Base-by-base conservation (phyloP, 2,888 invertebrate species). In the Pachydiplax longipennis region DNA sequence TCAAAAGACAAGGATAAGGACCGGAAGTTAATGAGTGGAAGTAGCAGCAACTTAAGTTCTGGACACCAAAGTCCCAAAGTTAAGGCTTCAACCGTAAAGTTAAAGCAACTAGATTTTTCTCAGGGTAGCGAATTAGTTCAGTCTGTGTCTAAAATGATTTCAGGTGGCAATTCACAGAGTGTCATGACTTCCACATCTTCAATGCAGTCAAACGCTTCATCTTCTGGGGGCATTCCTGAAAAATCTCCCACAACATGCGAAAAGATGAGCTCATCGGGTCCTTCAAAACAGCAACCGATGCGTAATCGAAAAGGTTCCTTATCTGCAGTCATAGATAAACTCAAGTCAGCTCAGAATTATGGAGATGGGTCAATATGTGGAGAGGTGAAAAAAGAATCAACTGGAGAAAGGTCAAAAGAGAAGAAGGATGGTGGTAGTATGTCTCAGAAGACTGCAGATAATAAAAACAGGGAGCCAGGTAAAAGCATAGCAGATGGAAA, bases 251-350 rank as follows among this genome's bases (percentile, higher is more conserved):
- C 96, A 1, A 95, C 95, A 91, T 93, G 95, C 4, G 96, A 96
- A 93, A 93, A 95, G 0, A 95, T 95, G 83, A 96, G 96, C 92
- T 95, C 95, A 0, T 95, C 95, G 80, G 95, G 95, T n/a, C 94
- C 95, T 25, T 95, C 95, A 92, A 96, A 96, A 92, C 95, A 95
- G 90, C 94, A 96, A 15, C 91, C 90, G 31, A 61, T 91, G 40
- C 92, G 93, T 81, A 97, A 97, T 92, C 94, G 97, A 83, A 97
- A 97, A 93, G 96, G 97, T 90, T 96, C 96, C 0, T 94, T 98
- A n/a, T 97, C 96, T 92, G 97, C 98, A 31, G 97, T 98, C 22
- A 97, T 98, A 92, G 98, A 98, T 93, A 98, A 98, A 93, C 94
- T 98, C 37, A 97, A 97, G 93, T 96, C 97, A 90, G 96, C 97